Conservation (phyloP, 1,140 invertebrate genomes). For the Ptiloglossa arizonensis region DNA sequence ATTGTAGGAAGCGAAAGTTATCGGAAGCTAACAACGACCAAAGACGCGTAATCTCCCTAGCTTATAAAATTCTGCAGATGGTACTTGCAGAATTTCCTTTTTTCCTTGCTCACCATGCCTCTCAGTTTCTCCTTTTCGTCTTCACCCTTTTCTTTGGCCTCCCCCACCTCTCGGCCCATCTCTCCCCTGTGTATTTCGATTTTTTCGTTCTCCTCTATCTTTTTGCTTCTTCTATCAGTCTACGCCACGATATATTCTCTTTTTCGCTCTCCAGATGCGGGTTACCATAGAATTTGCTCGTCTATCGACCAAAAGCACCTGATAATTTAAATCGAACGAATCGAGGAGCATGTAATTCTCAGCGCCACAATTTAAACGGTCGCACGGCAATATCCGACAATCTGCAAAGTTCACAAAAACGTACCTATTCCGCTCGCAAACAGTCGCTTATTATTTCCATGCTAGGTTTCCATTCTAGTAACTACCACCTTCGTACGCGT, state of each 20-base stretch:
- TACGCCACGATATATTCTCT: neutral
- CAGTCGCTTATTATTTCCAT: too few species aligned
- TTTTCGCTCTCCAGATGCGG: neutral
- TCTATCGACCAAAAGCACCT: slow-evolving; percentile 60
- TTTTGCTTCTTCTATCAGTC: neutral
- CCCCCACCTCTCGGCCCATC: neutral
- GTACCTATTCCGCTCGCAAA: slow-evolving; percentile 35
- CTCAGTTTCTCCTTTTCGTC: neutral
- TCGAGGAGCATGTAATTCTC: slow-evolving; percentile 64
- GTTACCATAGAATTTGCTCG: slow-evolving; percentile 63
- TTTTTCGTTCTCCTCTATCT: neutral
- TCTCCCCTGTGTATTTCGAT: slow-evolving; percentile 1
- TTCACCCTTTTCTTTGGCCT: too few species aligned
- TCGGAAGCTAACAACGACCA: neutral
- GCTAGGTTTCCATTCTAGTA: too few species aligned
- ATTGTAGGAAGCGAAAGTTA: slow-evolving; percentile 8
- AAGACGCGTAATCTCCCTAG: slow-evolving; percentile 12
- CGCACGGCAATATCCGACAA: slow-evolving; percentile 64
- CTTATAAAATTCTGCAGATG: slow-evolving; percentile 25
- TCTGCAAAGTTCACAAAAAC: slow-evolving; percentile 68
- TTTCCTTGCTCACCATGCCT: neutral
- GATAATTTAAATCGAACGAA: slow-evolving; percentile 73
- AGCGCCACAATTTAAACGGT: slow-evolving; percentile 64
- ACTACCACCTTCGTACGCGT: too few species aligned
- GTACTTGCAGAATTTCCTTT: neutral